Percentiles rank a stretch among this genome's conserved stretches.
Evolutionary conservation across 1,140 invertebrate species (phyloP).

Genomic region (Cephus cinctus): DNA sequence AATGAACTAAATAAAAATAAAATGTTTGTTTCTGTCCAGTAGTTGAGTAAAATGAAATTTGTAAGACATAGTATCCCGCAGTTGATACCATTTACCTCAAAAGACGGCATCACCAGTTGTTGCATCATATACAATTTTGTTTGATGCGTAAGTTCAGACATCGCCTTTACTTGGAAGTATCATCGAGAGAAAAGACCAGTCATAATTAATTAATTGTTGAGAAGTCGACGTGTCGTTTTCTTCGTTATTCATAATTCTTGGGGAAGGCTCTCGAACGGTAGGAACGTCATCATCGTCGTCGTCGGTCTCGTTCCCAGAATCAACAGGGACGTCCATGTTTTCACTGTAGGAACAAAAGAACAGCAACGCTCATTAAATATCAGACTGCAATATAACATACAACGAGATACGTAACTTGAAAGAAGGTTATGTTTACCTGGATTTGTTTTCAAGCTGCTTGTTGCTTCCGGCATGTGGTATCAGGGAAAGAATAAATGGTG

Average conservation of each 20-base stretch:
- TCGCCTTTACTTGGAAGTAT: slow-evolving; percentile 37
- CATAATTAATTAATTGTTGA: slow-evolving; percentile 24
- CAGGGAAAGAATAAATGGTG: slow-evolving; percentile 52
- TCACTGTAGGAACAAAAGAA: slow-evolving; percentile 15
- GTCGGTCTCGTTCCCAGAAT: neutral
- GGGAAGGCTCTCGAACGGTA: neutral
- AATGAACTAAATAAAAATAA: too few species aligned
- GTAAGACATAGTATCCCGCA: too few species aligned
- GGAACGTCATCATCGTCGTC: slow-evolving; percentile 10
- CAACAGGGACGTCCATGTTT: slow-evolving; percentile 4
- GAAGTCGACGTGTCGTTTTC: slow-evolving; percentile 3
- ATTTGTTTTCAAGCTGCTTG: slow-evolving; percentile 13
- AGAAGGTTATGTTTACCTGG: slow-evolving; percentile 16
- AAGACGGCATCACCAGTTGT: too few species aligned
- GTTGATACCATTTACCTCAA: too few species aligned
- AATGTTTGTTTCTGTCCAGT: too few species aligned
- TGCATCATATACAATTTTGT: too few species aligned
- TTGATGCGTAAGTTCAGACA: too few species aligned
- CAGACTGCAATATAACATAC: slow-evolving; percentile 13
- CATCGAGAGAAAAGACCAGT: slow-evolving; percentile 41
- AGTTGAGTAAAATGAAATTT: too few species aligned
- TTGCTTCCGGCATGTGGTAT: slow-evolving; percentile 30
- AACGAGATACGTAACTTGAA: slow-evolving; percentile 1
- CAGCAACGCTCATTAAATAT: slow-evolving; percentile 12
- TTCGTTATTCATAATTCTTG: neutral